Conservation (phyloP, 2,797 vertebrate genomes). For the Odontamblyopus lacepedii region DNA sequence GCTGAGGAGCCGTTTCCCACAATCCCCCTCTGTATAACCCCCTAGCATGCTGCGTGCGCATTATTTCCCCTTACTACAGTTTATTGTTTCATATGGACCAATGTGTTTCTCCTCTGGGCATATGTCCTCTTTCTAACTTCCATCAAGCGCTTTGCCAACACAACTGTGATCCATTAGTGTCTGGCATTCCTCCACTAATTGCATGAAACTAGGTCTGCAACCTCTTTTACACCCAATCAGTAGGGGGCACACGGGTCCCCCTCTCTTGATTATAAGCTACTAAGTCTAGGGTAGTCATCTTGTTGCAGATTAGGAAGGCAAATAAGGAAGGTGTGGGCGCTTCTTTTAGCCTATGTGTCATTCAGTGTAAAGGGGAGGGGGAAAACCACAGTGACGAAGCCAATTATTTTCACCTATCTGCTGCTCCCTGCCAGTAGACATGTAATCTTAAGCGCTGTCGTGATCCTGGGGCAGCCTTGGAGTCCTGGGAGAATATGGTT, state of each 20-base stretch:
- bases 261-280: slow-evolving; percentile 64
- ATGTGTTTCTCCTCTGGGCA: slow-evolving; percentile 49
- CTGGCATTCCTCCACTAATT: slow-evolving; percentile 77
- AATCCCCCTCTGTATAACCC: slow-evolving; percentile 50
- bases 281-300: slow-evolving; percentile 37
- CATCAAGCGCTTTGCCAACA: slow-evolving; percentile 62
- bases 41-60: slow-evolving; percentile 41
- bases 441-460: slow-evolving; percentile 73
- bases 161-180: slow-evolving; percentile 68
- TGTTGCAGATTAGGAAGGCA: slow-evolving; percentile 26
- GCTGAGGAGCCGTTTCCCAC: slow-evolving; percentile 66
- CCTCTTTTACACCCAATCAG: slow-evolving; percentile 78
- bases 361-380: slow-evolving; percentile 20
- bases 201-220: slow-evolving; percentile 74
- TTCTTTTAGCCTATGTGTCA: slow-evolving; percentile 45
- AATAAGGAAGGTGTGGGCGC: slow-evolving; percentile 40
- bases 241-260: slow-evolving; percentile 50
- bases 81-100: slow-evolving; percentile 58
- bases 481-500: slow-evolving; percentile 68
- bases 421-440: slow-evolving; percentile 69
- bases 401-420: slow-evolving; percentile 80
- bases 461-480: slow-evolving; percentile 66
- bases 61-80: slow-evolving; percentile 60
- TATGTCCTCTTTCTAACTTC: slow-evolving; percentile 47
- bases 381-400: slow-evolving; percentile 57